Evolutionary conservation across 2,113 vertebrate genomes (phyloP), one percentile per base, ranked within the genome.

Genomic region (Plecotus auritus): DNA sequence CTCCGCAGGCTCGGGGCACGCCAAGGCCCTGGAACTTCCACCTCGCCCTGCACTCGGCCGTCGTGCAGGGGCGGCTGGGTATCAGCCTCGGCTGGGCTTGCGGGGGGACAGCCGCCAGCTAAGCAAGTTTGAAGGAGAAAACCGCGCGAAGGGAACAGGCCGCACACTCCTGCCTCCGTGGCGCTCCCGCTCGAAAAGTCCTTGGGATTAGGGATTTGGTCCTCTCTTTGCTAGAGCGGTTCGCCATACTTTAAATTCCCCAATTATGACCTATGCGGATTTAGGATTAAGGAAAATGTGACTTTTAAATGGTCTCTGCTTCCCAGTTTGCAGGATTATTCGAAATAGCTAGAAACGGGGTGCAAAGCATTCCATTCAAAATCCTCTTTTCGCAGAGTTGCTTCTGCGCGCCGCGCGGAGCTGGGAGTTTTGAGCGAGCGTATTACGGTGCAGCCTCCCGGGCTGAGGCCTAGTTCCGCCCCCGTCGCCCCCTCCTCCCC

Each of bases 261-360:
- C 97, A 98, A 97, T 97, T 98, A 96, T 97, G 98, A 98, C 98
- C 98, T 96, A 96, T 96, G 91, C 94, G 98, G 98, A 98, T 98
- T 98, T 98, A 97, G 98, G 98, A 98, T 99, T 98, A 99, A 98
- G 93, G 95, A 96, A 98, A 99, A 98, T 98, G 98, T 98, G 98
- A 99, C 98, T 99, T 99, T 98, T 98, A 97, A 98, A 97, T 98
- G 97, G 97, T 98, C 98, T 98, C 97, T 98, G 97, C 98, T 98
- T 98, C 96, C 96, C 96, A 92, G 94, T 97, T 97, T 95, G 98
- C 98, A 97, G 98, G 98, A 98, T 98, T 98, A 98, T 98, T 98
- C 89, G 96, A 88, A 96, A 97, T 82, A 97, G 97, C 97, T 98
- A 97, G 97, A 96, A 98, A 98, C 84, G 98, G 96, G 96, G 98